Base-by-base conservation (phyloP, 2,113 vertebrate species). In the Enhydra lutris region DNA sequence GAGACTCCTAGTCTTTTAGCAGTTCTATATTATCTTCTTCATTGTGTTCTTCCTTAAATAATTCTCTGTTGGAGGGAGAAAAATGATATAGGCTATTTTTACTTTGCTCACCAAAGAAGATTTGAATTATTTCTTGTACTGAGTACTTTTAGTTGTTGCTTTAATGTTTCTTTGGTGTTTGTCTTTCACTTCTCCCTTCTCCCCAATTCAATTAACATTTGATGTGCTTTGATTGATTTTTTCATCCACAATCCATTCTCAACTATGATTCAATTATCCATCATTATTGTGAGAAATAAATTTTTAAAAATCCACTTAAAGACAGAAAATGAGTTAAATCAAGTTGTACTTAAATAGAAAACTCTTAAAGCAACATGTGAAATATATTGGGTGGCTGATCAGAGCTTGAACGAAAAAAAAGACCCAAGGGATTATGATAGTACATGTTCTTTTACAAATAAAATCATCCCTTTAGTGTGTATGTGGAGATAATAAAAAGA, bases 231-330 rank as follows among this genome's bases (percentile, higher is more conserved):
- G 47, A 63, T 86, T 95, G 73, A 89, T 80, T 94, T 97, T 94
- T 98, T 97, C 20, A 92, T 91, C 89, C 61, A 97, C 87, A 97
- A 96, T 98, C 1, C 29, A 96, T 98, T 98, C 98, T 98, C 79
- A 93, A 65, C 73, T 85, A 82, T 95, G 69, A 97, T 97, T 97
- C 94, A 98, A 98, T 98, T 98, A 98, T 92, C 74, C 34, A 79
- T 96, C 84, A 84, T 88, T 94, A 87, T 90, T 95, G 24, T 93
- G 21, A 67, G 2, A 97, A 90, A 90, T 67, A 42, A 84, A 91
- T 59, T 74, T 39, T 47, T 0, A 26, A 59, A 92, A 97, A 52
- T 95, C 12, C 7, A 88, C 84, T 87, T 74, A 34, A 84, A 78
- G 2, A 45, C 29, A 88, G 45, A 61, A 91, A 95, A 79, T 79